Conservation (phyloP, 2,888 invertebrate genomes). For the Polyommatus icarus region DNA sequence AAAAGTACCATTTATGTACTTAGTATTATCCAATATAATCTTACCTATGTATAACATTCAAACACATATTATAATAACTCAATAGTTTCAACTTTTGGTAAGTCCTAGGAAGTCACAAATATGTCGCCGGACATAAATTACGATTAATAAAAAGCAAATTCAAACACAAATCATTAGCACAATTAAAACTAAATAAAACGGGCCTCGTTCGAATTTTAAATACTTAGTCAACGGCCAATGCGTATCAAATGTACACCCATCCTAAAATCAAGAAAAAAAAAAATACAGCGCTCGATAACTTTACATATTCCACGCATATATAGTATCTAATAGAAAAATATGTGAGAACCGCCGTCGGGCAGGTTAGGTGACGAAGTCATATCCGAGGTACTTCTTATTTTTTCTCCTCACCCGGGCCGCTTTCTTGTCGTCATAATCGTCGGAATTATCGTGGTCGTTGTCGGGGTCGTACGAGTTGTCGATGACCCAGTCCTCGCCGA, state of each 20-base stretch:
- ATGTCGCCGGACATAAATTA: background rate
- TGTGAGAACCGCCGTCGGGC: background rate
- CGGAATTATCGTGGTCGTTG: conserved; percentile 59
- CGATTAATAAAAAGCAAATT: conserved; percentile 5
- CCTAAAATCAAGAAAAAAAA: conserved; percentile 24
- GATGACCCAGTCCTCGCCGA: conserved; percentile 64
- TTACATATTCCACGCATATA: conserved; percentile 33
- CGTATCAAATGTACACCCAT: conserved; percentile 23
- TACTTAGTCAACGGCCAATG: conserved; percentile 20
- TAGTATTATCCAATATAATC: conserved; percentile 18
- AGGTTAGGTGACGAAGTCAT: conserved; percentile 67
- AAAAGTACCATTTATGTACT: background rate
- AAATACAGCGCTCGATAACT: conserved; percentile 21
- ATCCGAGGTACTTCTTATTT: conserved; percentile 75
- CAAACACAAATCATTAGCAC: conserved; percentile 19
- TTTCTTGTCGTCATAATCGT: conserved; percentile 66
- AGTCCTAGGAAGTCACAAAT: background rate
- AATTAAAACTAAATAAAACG: conserved; percentile 8
- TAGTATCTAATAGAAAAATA: conserved; percentile 33
- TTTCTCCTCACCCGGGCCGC: conserved; percentile 67
- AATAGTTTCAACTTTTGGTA: background rate
- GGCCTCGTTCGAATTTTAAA: conserved; percentile 8
- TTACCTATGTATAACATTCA: background rate
- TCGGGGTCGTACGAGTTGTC: conserved; percentile 65
- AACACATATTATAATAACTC: background rate